Base-by-base conservation (phyloP, 2,113 vertebrate species). In the Mormyrus lacerda region DNA sequence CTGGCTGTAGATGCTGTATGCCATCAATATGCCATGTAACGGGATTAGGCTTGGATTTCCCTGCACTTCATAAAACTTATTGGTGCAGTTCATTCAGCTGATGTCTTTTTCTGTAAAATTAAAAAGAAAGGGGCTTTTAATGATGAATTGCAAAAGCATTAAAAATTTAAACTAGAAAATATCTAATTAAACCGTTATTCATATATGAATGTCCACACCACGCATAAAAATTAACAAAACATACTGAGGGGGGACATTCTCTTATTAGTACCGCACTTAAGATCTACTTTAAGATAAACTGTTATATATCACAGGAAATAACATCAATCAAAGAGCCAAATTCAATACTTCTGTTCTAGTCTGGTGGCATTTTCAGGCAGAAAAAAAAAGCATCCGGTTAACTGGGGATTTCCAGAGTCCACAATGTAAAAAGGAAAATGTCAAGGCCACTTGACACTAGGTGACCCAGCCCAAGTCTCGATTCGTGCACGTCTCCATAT, bases 21-120 rank as follows among this genome's bases (percentile, higher is more conserved):
- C 99, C 98, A 99, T 99, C 93, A 99, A 95, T 96, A 99, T 98
- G 94, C 99, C 98, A 44, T 99, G 97, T 88, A 99, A 97, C 88
- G 99, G 95, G 44, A 97, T 97, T 93, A 99, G 92, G 87, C 98
- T 97, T 3, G 98, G 98, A 94, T 99, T 99, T 94, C 99, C 96
- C 88, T 97, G 95, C 0, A 98, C 98, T 95, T 99, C 98, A 13
- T 98, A 99, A 95, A 99, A 99, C 53, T 96, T 95, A 92, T 99
- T 99, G 31, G 96, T 99, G 92, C 98, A 92, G 94, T 99, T 98
- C 13, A 98, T 99, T 92, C 98, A 95, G 95, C 99, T 99, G 89
- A 99, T 98, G 90, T 99, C 98, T 94, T 99, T 99, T 99, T 98
- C 98, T 94, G 27, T 89, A 88, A 92, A 42, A 88, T n/a, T 31